Conservation (phyloP, 2,113 vertebrate genomes). For the Tor tambroides region DNA sequence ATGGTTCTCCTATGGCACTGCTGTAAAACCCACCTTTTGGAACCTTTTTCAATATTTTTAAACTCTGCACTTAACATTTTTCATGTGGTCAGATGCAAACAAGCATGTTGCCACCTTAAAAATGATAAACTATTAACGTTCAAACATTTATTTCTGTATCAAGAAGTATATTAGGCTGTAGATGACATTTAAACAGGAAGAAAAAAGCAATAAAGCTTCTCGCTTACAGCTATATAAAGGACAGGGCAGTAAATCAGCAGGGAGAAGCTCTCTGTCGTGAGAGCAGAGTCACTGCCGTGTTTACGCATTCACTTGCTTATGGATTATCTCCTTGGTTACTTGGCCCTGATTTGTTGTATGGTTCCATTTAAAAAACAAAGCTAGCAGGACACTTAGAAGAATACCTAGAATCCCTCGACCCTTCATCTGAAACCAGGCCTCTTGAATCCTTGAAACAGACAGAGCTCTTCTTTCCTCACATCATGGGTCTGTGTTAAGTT, state of each 20-base stretch:
- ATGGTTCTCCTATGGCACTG: too few species aligned
- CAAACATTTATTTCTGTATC: neutral
- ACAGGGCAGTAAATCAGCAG: constrained; percentile 40
- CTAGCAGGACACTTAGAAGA: neutral
- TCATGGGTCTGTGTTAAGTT: neutral
- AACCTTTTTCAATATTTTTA: too few species aligned
- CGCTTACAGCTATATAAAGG: constrained; percentile 17
- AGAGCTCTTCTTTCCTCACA: neutral
- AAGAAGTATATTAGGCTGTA: neutral
- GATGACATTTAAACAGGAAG: constrained; percentile 18
- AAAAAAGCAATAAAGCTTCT: constrained; percentile 22
- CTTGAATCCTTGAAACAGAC: constrained; percentile 1
- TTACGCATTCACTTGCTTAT: constrained; percentile 39
- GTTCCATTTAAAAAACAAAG: constrained; percentile 45
- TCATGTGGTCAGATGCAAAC: too few species aligned
- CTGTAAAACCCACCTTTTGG: too few species aligned
- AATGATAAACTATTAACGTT: neutral
- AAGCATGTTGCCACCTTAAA: neutral
- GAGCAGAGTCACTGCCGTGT: constrained; percentile 26
- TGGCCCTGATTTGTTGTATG: constrained; percentile 48
- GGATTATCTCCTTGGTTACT: constrained; percentile 64
- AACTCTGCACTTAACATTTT: too few species aligned
- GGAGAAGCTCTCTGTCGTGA: constrained; percentile 19
- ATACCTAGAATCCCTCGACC: neutral
- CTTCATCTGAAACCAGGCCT: neutral